These are phyloP conservation scores for Hyperoplus lanceolatus DNA, from an alignment of 2,797 vertebrate genomes.

Conservation along the genomic window DNA sequence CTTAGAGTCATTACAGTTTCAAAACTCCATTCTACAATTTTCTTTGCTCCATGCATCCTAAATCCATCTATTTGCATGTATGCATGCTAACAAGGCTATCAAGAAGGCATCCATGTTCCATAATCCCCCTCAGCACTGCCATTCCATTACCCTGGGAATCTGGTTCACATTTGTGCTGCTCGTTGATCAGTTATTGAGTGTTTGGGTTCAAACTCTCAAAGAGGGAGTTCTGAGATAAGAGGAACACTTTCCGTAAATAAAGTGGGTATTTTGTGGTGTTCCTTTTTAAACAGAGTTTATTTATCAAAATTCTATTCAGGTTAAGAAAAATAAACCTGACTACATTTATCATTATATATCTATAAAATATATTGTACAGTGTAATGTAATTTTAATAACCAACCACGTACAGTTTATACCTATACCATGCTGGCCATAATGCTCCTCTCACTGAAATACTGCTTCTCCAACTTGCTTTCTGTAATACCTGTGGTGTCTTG, in stretches of 20 bases:
- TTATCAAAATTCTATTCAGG: not conserved
- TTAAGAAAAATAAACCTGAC: not conserved
- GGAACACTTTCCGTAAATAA: not conserved
- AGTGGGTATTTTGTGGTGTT: not conserved
- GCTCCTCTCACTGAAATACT: not conserved
- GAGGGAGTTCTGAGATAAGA: constrained; percentile 14
- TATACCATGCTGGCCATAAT: too few relatives aligned
- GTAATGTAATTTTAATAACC: not conserved
- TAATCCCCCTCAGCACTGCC: constrained; percentile 54
- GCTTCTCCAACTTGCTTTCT: not conserved
- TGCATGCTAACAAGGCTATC: constrained; percentile 65
- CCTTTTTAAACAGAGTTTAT: constrained; percentile 8
- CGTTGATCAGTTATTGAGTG: constrained; percentile 31
- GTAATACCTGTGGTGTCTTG: not conserved
- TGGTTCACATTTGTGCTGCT: constrained; percentile 55
- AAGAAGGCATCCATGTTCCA: constrained; percentile 39
- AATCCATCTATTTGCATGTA: constrained; percentile 62
- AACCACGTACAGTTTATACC: not conserved
- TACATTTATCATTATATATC: not conserved
- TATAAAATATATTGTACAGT: constrained; percentile 2
- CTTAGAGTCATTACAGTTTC: constrained; percentile 39
- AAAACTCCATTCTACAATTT: constrained; percentile 19
- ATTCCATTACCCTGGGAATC: constrained; percentile 41
- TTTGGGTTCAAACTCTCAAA: constrained; percentile 37
- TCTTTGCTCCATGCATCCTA: constrained; percentile 56